Conservation (phyloP, 2,888 invertebrate genomes). For the Labia minor region DNA sequence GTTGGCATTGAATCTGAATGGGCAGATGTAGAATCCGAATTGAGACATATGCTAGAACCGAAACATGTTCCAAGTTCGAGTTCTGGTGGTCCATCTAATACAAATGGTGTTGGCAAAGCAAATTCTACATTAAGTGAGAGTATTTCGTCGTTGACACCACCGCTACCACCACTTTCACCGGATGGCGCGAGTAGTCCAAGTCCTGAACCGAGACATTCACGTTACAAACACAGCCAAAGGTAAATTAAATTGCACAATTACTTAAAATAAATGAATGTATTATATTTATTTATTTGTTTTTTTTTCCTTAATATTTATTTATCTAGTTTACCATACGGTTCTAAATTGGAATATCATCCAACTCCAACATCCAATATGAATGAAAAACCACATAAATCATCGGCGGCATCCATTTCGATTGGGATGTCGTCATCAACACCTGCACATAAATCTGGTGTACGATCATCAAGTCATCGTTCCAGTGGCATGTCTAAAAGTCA, state of each 20-base stretch:
- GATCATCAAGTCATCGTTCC: background rate
- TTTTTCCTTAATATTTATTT: constrained; percentile 16
- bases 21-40: constrained; percentile 72
- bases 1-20: constrained; percentile 59
- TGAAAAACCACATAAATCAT: background rate
- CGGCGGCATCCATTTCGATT: background rate
- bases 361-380: constrained; percentile 32
- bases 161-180: constrained; percentile 64
- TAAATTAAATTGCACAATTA: constrained; percentile 20
- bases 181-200: constrained; percentile 39
- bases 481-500: constrained; percentile 16
- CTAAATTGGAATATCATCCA: constrained; percentile 43
- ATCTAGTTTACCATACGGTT: constrained; percentile 52
- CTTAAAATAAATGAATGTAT: too few species aligned
- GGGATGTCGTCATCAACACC: background rate
- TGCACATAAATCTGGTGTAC: background rate
- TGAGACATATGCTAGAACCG: constrained; percentile 65
- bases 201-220: constrained; percentile 37
- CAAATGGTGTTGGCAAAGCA: constrained; percentile 31
- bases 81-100: background rate
- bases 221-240: constrained; percentile 37
- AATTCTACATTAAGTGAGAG: constrained; percentile 56
- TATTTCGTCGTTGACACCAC: constrained; percentile 63
- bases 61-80: constrained; percentile 38
- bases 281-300: constrained; percentile 13